Evolutionary conservation across 2,797 vertebrate species (phyloP).

Genomic region (Halcyon smyrnensis): DNA sequence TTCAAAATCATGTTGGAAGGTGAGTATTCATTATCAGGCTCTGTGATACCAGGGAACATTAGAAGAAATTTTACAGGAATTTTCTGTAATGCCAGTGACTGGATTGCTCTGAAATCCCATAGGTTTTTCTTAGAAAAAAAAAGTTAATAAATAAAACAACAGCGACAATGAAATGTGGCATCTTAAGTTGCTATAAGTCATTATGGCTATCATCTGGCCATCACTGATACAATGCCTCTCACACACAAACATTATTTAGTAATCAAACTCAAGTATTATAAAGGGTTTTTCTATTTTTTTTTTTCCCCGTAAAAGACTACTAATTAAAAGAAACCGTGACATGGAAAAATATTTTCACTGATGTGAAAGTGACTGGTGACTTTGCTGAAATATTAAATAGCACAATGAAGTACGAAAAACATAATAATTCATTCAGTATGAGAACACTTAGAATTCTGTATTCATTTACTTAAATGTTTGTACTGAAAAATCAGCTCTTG

Average conservation of each 20-base stretch:
- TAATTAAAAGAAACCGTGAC: not conserved
- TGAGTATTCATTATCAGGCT: not conserved
- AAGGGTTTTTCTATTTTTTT: not conserved
- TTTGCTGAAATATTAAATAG: constrained; percentile 11
- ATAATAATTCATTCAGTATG: not conserved
- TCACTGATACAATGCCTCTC: not conserved
- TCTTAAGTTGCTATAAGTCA: not conserved
- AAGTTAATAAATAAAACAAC: not conserved
- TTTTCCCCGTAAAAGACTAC: not conserved
- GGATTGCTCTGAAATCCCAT: not conserved
- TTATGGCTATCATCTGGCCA: not conserved
- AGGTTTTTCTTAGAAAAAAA: not conserved
- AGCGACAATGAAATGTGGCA: not conserved
- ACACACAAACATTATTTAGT: not conserved
- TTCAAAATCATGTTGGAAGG: constrained; percentile 30
- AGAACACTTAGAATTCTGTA: constrained; percentile 28
- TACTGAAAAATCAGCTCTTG: constrained; percentile 38
- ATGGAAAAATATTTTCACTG: not conserved
- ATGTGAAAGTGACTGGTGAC: not conserved
- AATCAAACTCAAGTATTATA: not conserved
- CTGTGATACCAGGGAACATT: not conserved
- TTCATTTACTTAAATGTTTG: constrained; percentile 43
- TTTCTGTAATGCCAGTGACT: not conserved
- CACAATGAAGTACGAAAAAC: not conserved
- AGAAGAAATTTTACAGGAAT: not conserved